Evolutionary conservation across 2,797 vertebrate species (phyloP).

Genomic region (Rhinella marina): DNA sequence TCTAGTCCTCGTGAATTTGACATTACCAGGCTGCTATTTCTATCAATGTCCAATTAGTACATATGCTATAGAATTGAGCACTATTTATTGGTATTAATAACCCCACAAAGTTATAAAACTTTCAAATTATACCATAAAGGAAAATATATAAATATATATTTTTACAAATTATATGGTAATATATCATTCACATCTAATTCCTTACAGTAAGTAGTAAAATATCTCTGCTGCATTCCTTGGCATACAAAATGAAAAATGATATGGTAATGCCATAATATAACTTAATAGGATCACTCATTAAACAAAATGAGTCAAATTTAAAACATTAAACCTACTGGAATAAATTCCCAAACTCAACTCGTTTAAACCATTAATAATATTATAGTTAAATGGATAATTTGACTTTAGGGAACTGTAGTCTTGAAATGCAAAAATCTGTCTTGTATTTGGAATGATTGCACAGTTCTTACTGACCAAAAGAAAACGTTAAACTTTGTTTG

Average conservation of each 20-base stretch:
- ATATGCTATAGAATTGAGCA: constrained; percentile 15
- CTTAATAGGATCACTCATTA: constrained; percentile 33
- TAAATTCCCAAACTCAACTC: constrained; percentile 30
- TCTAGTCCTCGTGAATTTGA: background rate
- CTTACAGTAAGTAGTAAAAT: constrained; percentile 40
- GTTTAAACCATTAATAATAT: constrained; percentile 4
- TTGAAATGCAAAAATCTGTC: constrained; percentile 2
- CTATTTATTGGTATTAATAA: background rate
- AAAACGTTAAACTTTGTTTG: background rate
- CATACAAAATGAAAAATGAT: constrained; percentile 28
- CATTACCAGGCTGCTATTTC: background rate
- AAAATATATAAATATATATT: background rate
- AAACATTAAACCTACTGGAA: constrained; percentile 26
- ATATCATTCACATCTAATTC: constrained; percentile 3
- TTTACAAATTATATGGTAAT: constrained; percentile 1
- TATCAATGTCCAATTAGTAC: constrained; percentile 33
- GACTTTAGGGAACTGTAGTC: constrained; percentile 3
- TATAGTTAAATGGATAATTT: constrained; percentile 13
- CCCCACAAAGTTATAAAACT: background rate
- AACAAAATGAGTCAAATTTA: constrained; percentile 42
- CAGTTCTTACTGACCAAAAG: background rate
- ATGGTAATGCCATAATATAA: constrained; percentile 29
- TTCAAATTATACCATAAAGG: background rate
- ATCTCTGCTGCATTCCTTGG: background rate
- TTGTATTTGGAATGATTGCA: constrained; percentile 1